These are phyloP conservation scores for Ricordea florida DNA, from an alignment of 92 coral and sea anemone species.

Conservation along the genomic window DNA sequence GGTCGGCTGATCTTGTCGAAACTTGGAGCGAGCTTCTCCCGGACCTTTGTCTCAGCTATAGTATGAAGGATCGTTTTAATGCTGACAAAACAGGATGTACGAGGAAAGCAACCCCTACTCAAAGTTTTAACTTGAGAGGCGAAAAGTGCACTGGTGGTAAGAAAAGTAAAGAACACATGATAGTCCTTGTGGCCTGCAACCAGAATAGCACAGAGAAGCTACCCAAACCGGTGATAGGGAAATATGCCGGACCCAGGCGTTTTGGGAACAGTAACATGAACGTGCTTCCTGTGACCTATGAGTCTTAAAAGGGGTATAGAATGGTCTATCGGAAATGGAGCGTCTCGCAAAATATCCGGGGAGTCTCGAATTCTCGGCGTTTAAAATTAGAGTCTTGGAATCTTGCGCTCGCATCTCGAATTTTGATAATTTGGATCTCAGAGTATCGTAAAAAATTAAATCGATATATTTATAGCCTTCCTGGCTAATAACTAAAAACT, in stretches of 20 bases:
- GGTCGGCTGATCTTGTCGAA: slow-evolving; percentile 11
- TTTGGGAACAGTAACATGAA: slow-evolving; percentile 17
- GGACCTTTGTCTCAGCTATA: slow-evolving; percentile 17
- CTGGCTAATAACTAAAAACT: no score
- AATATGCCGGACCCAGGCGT: slow-evolving; percentile 35
- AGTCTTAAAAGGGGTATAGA: slow-evolving; percentile 21
- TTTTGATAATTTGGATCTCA: no score
- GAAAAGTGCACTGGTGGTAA: slow-evolving; percentile 20
- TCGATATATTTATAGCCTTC: no score
- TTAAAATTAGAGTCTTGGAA: no score
- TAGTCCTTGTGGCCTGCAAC: slow-evolving; percentile 10
- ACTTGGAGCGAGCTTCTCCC: slow-evolving; percentile 38
- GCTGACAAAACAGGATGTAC: slow-evolving; percentile 20
- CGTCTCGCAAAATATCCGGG: no score
- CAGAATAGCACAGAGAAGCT: slow-evolving; percentile 42
- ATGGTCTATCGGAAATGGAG: no score
- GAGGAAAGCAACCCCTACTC: slow-evolving; percentile 25
- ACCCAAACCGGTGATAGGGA: slow-evolving; percentile 14
- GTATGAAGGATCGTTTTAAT: slow-evolving; percentile 18
- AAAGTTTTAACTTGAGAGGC: slow-evolving; percentile 25
- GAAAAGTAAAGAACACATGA: slow-evolving; percentile 17
- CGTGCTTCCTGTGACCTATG: slow-evolving; percentile 31
- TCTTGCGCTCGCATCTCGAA: no score
- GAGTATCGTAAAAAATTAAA: no score
- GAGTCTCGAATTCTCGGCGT: no score